Base-by-base conservation (phyloP, 1,140 invertebrate species). In the Riptortus pedestris region DNA sequence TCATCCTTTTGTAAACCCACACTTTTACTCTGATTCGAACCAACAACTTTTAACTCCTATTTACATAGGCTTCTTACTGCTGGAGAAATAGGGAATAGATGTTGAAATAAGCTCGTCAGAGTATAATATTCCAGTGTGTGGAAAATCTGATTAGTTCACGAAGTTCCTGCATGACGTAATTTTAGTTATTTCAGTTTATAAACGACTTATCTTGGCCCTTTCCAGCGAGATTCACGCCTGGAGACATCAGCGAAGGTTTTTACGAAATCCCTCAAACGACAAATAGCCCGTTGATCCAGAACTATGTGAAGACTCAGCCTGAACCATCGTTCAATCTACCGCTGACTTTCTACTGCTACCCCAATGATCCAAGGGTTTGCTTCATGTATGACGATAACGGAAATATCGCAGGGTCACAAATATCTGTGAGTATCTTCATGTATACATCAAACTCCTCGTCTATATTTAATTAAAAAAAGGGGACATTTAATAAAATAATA, bases 281-380 rank as follows among this genome's bases (percentile, higher is more conserved):
- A 24, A 67, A 24, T 26, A 60, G 29, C 27, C 60, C 27, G 20
- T 28, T 55, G 22, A 64, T 64, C 22, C 28, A 24, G 5, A 59
- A 67, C 29, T 67, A 61, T 48, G 63, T 63, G 11, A 24, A 45
- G 2, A 52, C 64, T 2, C 26, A 22, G 20, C 20, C 28, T 2
- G 51, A 55, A 18, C 20, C 18, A 24, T 45, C 62, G 33, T 33
- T 58, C 9, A 14, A 26, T 9, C 29, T 67, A 1, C 64, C 64
- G 16, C 20, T 65, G 11, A 61, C 43, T 18, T 24, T 65, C 33
- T 67, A 63, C 48, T 67, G 64, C 28, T 63, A 65, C 43, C 67
- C 67, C 12, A 47, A 67, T 28, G 67, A 67, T 60, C 67, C 67
- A 0, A 67, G 67, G 26, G 64, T 67, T n/a, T 65, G 61, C 28